Percentiles rank a stretch among this genome's conserved stretches.
These are phyloP conservation scores for Hyles euphorbiae DNA, from an alignment of 1,140 invertebrate species.

Conservation along the genomic window DNA sequence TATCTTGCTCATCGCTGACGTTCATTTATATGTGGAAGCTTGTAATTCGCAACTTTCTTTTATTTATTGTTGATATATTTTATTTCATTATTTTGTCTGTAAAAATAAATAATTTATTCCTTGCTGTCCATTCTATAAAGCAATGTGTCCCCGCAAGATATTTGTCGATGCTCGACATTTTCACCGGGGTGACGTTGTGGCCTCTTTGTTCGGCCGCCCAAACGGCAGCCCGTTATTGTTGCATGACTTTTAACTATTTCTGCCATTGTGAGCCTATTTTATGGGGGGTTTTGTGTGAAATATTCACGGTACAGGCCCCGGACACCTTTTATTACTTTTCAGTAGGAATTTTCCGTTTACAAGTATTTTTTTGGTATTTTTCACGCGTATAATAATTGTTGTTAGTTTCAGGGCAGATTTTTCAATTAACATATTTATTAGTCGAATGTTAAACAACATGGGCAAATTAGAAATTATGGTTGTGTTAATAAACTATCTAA, in stretches of 20 bases:
- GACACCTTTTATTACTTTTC: constrained; percentile 7
- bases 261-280: constrained; percentile 20
- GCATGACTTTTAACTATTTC: constrained; percentile 34
- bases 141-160: constrained; percentile 25
- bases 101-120: background rate
- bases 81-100: no score
- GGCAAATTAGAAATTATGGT: no score
- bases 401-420: no score
- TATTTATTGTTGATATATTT: no score
- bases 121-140: background rate
- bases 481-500: no score
- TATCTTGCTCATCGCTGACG: no score
- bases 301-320: background rate
- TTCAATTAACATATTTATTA: no score
- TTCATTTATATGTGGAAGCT: no score
- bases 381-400: no score
- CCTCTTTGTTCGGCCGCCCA: constrained; percentile 40
- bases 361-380: no score
- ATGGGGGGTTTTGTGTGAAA: constrained; percentile 10
- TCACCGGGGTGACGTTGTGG: constrained; percentile 31
- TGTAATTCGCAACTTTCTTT: no score
- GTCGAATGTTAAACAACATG: no score
- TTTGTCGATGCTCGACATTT: constrained; percentile 41
- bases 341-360: background rate
- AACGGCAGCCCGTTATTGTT: constrained; percentile 40